Conservation (phyloP, 2,113 vertebrate genomes). For the Eurypyga helias region DNA sequence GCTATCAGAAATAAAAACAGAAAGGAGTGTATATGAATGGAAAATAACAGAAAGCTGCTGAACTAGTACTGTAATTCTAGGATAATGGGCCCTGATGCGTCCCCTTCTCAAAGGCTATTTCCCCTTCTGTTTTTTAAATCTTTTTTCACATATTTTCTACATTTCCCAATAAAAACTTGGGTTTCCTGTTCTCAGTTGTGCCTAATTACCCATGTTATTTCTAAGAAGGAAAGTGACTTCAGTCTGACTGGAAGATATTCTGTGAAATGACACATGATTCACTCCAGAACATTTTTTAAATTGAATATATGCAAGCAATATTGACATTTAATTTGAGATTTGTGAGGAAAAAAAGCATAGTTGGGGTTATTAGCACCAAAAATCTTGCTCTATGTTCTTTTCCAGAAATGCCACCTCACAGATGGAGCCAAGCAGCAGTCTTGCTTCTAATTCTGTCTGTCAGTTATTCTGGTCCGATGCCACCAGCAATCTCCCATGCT, state of each 20-base stretch:
- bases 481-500: not conserved
- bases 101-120: not conserved
- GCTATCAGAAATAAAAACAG: slow-evolving; percentile 8
- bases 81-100: not conserved
- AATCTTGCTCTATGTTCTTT: not conserved
- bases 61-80: not conserved
- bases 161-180: not conserved
- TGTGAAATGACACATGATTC: not conserved
- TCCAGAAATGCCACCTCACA: not conserved
- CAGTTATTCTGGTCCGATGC: not conserved
- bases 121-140: not conserved
- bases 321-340: not conserved
- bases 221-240: not conserved
- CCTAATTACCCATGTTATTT: not conserved
- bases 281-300: not conserved
- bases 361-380: not conserved
- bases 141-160: not conserved
- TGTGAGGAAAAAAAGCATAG: not conserved
- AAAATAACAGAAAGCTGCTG: slow-evolving; percentile 5
- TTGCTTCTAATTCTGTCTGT: not conserved
- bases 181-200: not conserved
- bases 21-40: not conserved
- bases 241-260: not conserved
- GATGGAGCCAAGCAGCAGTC: not conserved
- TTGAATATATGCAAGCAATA: not conserved